Evolutionary conservation across 2,888 invertebrate genomes (phyloP).

Genomic region (Folsomia candida): DNA sequence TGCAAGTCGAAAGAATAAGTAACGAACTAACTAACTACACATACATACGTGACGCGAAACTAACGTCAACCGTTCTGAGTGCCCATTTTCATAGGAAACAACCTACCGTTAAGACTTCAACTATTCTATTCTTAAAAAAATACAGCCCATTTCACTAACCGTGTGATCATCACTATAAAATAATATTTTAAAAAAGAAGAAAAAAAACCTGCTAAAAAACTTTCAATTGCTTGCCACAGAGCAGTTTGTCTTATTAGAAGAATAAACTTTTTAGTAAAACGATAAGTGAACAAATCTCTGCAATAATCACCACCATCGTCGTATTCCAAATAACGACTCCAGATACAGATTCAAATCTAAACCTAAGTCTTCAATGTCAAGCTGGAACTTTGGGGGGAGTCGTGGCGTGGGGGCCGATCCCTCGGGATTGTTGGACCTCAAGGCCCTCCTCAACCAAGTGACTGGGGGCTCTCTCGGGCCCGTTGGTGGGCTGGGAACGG

Average conservation of each 20-base stretch:
- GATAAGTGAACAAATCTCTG: not conserved
- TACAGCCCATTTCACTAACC: no score
- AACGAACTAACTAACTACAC: not conserved
- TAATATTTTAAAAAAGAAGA: not conserved
- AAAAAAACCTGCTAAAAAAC: not conserved
- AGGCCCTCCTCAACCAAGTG: conserved; percentile 47
- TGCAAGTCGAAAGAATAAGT: not conserved
- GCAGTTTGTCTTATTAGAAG: no score
- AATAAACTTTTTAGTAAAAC: not conserved
- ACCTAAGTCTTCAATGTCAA: conserved; percentile 24
- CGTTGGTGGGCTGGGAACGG: conserved; percentile 14
- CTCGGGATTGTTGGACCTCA: conserved; percentile 43
- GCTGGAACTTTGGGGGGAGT: conserved; percentile 41
- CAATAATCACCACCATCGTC: not conserved
- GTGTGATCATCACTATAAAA: no score
- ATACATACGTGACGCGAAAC: conserved; percentile 6
- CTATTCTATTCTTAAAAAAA: no score
- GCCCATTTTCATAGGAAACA: no score
- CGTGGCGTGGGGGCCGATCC: conserved; percentile 36
- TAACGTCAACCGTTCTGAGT: no score
- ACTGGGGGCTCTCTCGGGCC: conserved; percentile 31
- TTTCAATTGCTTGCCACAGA: not conserved
- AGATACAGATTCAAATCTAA: not conserved
- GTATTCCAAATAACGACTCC: not conserved
- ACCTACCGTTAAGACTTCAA: no score